Evolutionary conservation across 2,113 vertebrate species (phyloP).

Genomic region (Ranitomeya variabilis): DNA sequence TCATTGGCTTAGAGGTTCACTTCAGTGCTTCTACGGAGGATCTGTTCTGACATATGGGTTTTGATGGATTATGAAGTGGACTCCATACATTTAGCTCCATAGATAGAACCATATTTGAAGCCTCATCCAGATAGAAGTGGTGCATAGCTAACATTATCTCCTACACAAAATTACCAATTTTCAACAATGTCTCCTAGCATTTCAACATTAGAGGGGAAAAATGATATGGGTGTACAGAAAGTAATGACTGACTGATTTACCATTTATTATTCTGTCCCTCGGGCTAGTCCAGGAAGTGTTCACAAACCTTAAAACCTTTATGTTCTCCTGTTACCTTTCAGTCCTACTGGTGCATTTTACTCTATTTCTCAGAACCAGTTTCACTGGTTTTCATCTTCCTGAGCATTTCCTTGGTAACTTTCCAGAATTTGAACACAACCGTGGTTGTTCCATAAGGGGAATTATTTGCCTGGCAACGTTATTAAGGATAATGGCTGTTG

Average conservation of each 20-base stretch:
- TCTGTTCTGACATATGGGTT: too few species aligned
- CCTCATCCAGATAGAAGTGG: background rate
- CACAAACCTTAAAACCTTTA: background rate
- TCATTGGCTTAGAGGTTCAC: background rate
- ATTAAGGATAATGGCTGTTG: constrained; percentile 12
- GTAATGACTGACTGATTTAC: background rate
- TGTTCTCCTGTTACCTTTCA: background rate
- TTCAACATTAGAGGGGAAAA: background rate
- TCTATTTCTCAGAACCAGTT: constrained; percentile 8
- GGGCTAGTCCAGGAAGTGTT: background rate
- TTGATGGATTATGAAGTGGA: too few species aligned
- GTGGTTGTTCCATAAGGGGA: background rate
- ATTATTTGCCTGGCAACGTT: constrained; percentile 16
- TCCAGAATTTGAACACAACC: constrained; percentile 16
- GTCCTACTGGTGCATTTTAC: background rate
- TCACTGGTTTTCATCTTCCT: constrained; percentile 35
- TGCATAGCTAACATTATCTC: background rate
- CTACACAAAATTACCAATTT: background rate
- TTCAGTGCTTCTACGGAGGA: background rate
- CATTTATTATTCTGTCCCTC: background rate
- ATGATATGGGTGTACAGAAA: background rate
- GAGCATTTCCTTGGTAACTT: constrained; percentile 27
- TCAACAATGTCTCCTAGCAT: background rate
- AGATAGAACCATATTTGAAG: background rate
- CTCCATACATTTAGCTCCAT: too few species aligned